A percentile compares a stretch with the other conserved stretches of the same genome.
Evolutionary conservation across 2,888 invertebrate genomes (phyloP).

Genomic region (Ceratothoa steindachneri): DNA sequence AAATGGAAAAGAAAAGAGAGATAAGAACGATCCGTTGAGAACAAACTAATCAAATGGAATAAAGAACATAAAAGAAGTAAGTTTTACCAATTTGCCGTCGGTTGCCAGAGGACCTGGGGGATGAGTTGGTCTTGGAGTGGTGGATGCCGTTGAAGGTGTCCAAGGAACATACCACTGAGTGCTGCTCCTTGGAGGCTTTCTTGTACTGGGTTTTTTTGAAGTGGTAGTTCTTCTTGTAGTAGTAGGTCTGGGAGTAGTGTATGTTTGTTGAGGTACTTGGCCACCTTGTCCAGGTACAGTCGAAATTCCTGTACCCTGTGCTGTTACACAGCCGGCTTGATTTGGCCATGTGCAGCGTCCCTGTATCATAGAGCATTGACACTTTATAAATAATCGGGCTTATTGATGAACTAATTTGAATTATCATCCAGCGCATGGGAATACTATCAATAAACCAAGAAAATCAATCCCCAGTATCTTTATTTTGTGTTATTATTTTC

Average conservation of each 20-base stretch:
- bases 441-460: no score
- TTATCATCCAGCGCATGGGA: no score
- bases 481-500: no score
- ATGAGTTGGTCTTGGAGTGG: background rate
- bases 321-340: background rate
- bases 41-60: background rate
- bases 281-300: background rate
- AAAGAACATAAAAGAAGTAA: no score
- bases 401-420: no score
- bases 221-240: slow-evolving; percentile 1
- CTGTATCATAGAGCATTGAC: background rate
- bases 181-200: background rate
- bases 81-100: no score
- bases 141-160: background rate
- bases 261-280: no score
- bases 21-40: background rate
- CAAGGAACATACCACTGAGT: background rate
- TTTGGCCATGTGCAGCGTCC: background rate
- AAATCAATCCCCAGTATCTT: no score
- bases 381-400: no score
- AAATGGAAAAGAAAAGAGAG: background rate
- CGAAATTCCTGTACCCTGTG: background rate
- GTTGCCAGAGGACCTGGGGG: background rate
- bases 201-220: background rate
- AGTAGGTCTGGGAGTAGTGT: background rate